These are phyloP conservation scores for Mythimna pallens DNA, from an alignment of 2,888 invertebrate species.

Conservation along the genomic window DNA sequence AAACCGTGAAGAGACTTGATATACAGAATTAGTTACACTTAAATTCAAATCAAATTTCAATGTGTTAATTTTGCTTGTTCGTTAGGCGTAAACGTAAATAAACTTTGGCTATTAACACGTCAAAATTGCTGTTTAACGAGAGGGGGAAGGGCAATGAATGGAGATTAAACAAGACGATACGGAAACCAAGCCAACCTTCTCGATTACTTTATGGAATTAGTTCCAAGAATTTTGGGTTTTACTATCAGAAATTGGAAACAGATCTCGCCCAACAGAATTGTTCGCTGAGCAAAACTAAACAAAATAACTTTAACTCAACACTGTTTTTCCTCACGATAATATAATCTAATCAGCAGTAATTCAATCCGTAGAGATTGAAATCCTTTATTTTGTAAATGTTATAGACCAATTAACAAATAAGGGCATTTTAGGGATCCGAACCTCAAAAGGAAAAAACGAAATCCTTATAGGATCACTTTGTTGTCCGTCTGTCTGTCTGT, in stretches of 20 bases:
- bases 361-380: not conserved
- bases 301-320: conserved; percentile 25
- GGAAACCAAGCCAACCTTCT: conserved; percentile 80
- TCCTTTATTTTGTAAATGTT: not conserved
- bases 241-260: conserved; percentile 69
- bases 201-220: conserved; percentile 87
- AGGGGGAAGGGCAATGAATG: conserved; percentile 83
- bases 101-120: conserved; percentile 87
- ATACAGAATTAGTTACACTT: conserved; percentile 64
- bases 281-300: conserved; percentile 38
- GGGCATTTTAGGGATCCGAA: too few relatives aligned
- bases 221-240: conserved; percentile 73
- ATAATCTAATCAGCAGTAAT: not conserved
- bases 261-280: conserved; percentile 52
- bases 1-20: conserved; percentile 39
- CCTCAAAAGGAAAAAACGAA: too few relatives aligned
- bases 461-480: too few relatives aligned
- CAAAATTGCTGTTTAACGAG: conserved; percentile 87
- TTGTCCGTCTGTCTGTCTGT: too few relatives aligned
- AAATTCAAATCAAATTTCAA: conserved; percentile 76
- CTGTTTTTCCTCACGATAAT: conserved; percentile 5
- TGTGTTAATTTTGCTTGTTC: conserved; percentile 80
- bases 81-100: conserved; percentile 80
- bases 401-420: too few relatives aligned
- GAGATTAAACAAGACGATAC: conserved; percentile 88